Percentiles rank a stretch among this genome's conserved stretches.
Evolutionary conservation across 2,888 invertebrate genomes (phyloP).

Genomic region (Helicoverpa assulta): DNA sequence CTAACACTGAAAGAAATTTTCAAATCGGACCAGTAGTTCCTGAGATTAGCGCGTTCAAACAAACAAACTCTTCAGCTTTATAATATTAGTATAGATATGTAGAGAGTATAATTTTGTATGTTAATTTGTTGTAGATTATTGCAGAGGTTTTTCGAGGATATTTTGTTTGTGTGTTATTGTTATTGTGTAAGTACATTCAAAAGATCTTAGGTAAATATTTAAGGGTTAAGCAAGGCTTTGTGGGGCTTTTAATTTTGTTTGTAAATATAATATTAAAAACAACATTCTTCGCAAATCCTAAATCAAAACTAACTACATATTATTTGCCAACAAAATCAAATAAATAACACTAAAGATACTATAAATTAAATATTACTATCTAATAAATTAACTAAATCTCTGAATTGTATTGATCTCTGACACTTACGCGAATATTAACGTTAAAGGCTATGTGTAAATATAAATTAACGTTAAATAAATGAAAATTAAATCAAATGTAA

Average conservation of each 20-base stretch:
- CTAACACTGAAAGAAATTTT: too few relatives aligned
- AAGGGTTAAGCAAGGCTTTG: not conserved
- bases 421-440: too few relatives aligned
- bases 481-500: not conserved
- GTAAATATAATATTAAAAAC: not conserved
- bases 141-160: conserved; percentile 24
- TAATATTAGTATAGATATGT: too few relatives aligned
- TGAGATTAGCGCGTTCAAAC: too few relatives aligned
- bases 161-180: conserved; percentile 32
- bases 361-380: not conserved
- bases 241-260: not conserved
- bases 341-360: not conserved
- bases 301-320: too few relatives aligned
- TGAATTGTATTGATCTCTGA: too few relatives aligned
- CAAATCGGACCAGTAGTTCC: too few relatives aligned
- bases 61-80: too few relatives aligned
- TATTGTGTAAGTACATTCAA: conserved; percentile 42
- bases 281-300: too few relatives aligned
- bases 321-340: not conserved
- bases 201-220: conserved; percentile 9
- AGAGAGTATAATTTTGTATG: conserved; percentile 8
- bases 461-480: not conserved
- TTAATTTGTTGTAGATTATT: conserved; percentile 45
- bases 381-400: too few relatives aligned
- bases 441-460: too few relatives aligned